These are phyloP conservation scores for Atlantisia rogersi DNA, from an alignment of 2,113 vertebrate genomes.

Conservation along the genomic window DNA sequence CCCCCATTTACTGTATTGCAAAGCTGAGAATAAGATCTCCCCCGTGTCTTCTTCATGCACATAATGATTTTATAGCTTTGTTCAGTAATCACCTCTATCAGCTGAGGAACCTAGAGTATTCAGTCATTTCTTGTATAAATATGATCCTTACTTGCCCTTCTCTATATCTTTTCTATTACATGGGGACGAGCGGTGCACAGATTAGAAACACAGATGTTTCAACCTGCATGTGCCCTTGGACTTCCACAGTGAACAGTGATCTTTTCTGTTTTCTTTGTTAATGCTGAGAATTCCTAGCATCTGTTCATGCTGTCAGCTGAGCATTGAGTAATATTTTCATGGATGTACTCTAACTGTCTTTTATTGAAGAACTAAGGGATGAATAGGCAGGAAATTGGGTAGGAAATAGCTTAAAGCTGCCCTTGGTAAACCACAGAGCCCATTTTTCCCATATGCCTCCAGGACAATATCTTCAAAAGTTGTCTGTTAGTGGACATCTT, in stretches of 20 bases:
- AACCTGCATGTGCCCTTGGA: neutral
- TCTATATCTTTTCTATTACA: neutral
- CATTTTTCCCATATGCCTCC: neutral
- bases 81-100: neutral
- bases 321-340: neutral
- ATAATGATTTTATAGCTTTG: neutral
- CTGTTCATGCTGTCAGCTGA: rapidly evolving
- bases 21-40: neutral
- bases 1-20: neutral
- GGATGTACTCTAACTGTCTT: neutral
- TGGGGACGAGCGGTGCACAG: neutral
- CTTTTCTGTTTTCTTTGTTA: neutral
- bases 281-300: neutral
- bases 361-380: neutral
- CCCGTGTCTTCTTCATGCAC: neutral
- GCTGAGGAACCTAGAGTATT: neutral
- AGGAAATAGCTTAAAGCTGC: neutral
- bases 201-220: neutral
- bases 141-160: neutral
- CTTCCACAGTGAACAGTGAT: neutral
- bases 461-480: neutral
- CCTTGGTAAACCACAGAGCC: neutral
- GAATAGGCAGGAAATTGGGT: neutral
- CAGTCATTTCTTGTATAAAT: neutral
- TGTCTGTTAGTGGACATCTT: neutral